phyloP scores from a whole-genome alignment of 2,113 vertebrate genomes.

The Taxidea taxus region DNA sequence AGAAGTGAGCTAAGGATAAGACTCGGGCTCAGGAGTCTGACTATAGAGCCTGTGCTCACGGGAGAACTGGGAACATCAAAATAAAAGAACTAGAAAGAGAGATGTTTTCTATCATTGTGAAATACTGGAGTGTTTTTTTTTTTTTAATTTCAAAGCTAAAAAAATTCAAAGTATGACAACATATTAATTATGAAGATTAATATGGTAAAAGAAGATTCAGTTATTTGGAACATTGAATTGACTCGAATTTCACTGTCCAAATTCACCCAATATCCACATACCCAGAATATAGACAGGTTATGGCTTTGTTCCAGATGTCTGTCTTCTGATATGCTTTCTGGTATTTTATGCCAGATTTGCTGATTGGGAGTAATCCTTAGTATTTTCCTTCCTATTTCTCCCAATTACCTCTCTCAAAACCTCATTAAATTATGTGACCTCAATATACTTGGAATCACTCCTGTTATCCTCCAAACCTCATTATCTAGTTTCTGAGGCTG shows the following conservation, averaged over 20 bases:
- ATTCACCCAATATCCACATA: neutral
- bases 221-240: neutral
- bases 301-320: neutral
- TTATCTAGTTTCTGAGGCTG: neutral
- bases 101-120: neutral
- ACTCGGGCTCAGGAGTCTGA: neutral
- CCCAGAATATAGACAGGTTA: neutral
- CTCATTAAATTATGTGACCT: neutral
- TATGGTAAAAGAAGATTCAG: neutral
- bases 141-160: neutral
- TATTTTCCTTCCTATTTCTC: neutral
- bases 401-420: neutral
- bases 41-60: neutral
- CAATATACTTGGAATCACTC: neutral
- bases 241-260: neutral
- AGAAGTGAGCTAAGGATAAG: neutral
- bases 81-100: neutral
- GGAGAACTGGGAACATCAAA: neutral
- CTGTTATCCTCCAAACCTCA: neutral
- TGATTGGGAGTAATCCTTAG: neutral
- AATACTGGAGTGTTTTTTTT: neutral
- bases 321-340: neutral
- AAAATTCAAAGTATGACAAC: neutral
- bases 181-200: neutral
- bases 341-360: neutral